Conservation (phyloP, 2,797 vertebrate genomes). For the Gymnocypris eckloni region DNA sequence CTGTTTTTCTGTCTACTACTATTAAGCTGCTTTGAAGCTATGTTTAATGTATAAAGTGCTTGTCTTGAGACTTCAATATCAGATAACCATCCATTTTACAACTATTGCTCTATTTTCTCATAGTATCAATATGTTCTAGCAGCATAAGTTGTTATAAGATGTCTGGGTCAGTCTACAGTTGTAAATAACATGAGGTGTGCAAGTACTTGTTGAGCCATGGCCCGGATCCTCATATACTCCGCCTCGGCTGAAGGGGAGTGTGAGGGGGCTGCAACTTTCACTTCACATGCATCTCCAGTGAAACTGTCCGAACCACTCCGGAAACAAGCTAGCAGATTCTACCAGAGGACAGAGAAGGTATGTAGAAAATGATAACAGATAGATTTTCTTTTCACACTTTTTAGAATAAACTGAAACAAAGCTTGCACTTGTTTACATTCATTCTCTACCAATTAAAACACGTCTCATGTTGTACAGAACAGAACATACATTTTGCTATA, state of each 20-base stretch:
- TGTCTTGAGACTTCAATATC: background rate
- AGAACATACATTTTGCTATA: background rate
- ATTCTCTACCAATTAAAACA: background rate
- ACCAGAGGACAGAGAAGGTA: slow-evolving; percentile 14
- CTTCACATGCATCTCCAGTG: slow-evolving; percentile 94
- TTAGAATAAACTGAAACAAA: background rate
- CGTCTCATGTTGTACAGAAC: background rate
- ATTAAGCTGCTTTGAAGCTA: background rate
- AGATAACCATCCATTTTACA: background rate
- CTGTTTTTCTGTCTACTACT: background rate
- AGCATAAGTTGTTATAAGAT: background rate
- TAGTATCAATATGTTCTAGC: background rate
- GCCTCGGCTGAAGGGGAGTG: slow-evolving; percentile 92
- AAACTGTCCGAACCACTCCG: slow-evolving; percentile 93
- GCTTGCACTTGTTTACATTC: background rate
- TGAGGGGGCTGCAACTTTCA: slow-evolving; percentile 94
- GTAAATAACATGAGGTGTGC: background rate
- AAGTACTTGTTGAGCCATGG: slow-evolving; percentile 96
- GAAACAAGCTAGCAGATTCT: slow-evolving; percentile 96
- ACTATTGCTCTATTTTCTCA: background rate
- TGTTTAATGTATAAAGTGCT: background rate
- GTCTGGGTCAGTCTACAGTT: background rate
- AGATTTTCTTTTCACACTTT: background rate
- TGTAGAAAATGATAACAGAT: background rate
- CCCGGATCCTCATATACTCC: slow-evolving; percentile 95